Conservation (phyloP, 2,888 invertebrate species). For the Drosophila fungiperda region DNA sequence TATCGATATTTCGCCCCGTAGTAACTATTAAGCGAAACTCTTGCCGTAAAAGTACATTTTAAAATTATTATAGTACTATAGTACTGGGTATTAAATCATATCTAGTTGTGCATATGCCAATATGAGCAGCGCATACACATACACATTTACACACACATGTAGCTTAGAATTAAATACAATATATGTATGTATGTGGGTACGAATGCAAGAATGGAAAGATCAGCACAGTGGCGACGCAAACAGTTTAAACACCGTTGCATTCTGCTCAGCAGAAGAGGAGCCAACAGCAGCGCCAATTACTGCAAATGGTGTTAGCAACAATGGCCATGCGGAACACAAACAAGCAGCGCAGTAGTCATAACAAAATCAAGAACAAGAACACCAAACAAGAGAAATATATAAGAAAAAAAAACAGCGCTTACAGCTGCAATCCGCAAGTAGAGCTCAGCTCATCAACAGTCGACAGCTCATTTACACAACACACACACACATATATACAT, state of each 20-base stretch:
- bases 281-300: slow-evolving; percentile 66
- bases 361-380: slow-evolving; percentile 37
- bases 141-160: neutral
- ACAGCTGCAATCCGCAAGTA: slow-evolving; percentile 45
- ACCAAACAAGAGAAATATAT: slow-evolving; percentile 26
- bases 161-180: slow-evolving; percentile 25
- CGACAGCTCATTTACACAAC: slow-evolving; percentile 32
- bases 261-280: slow-evolving; percentile 37
- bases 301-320: slow-evolving; percentile 75
- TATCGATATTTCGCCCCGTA: neutral
- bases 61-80: neutral
- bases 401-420: slow-evolving; percentile 16
- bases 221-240: slow-evolving; percentile 37
- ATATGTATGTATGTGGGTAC: neutral
- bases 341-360: slow-evolving; percentile 30
- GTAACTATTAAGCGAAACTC: neutral
- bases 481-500: slow-evolving; percentile 4
- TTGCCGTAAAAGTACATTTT: neutral
- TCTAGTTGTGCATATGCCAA: slow-evolving; percentile 66
- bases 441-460: slow-evolving; percentile 23
- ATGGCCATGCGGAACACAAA: slow-evolving; percentile 68
- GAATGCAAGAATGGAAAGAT: slow-evolving; percentile 36
- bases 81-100: slow-evolving; percentile 42
- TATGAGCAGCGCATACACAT: slow-evolving; percentile 5
- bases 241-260: slow-evolving; percentile 66